Evolutionary conservation across 2,888 invertebrate species (phyloP).

Genomic region (Eudemis profundana): DNA sequence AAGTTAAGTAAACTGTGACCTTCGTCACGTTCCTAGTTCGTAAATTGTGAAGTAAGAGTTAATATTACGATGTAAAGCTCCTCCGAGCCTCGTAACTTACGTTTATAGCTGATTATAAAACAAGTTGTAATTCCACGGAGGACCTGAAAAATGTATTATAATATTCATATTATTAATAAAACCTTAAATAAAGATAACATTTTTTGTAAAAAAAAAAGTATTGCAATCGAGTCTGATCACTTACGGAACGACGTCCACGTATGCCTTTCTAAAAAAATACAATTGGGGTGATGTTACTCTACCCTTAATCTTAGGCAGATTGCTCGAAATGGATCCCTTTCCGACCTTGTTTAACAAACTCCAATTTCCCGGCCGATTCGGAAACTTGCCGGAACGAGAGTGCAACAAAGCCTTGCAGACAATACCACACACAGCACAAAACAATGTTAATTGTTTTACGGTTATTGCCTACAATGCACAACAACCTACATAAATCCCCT

Average conservation of each 20-base stretch:
- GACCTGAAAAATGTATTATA: background rate
- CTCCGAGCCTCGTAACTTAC: conserved; percentile 6
- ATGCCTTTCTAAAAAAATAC: too few species aligned
- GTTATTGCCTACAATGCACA: conserved; percentile 6
- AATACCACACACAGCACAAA: conserved; percentile 4
- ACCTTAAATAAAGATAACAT: too few species aligned
- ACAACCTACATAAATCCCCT: background rate
- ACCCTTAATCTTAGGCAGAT: background rate
- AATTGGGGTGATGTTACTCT: too few species aligned
- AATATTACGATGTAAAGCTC: conserved; percentile 31
- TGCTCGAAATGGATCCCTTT: background rate
- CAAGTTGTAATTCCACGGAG: conserved; percentile 11
- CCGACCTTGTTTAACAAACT: background rate
- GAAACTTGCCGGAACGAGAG: background rate
- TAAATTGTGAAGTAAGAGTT: conserved; percentile 18
- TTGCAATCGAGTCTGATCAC: too few species aligned
- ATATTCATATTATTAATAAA: conserved; percentile 7
- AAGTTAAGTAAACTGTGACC: conserved; percentile 6
- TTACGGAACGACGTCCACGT: too few species aligned
- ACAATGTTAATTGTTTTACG: conserved; percentile 27
- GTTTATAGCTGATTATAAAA: conserved; percentile 30
- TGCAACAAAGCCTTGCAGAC: conserved; percentile 6
- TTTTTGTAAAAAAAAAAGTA: too few species aligned
- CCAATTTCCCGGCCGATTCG: background rate
- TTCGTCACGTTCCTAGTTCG: conserved; percentile 2